Evolutionary conservation across 2,888 invertebrate species (phyloP).

Genomic region (Dendrolimus pini): DNA sequence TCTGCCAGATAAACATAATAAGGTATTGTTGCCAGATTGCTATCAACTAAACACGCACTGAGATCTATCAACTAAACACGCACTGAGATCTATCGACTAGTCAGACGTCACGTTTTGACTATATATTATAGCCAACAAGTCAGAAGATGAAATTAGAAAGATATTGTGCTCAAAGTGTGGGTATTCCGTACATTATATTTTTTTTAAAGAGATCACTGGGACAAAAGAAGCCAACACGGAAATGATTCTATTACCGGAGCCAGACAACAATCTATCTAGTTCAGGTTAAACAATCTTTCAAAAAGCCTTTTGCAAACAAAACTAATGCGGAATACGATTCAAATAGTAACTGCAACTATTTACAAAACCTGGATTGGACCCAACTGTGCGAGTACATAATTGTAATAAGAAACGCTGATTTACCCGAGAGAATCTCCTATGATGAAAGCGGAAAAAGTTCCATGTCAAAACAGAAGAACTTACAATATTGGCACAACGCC

Average conservation of each 20-base stretch:
- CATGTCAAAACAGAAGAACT: constrained; percentile 11
- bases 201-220: not conserved
- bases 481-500: constrained; percentile 40
- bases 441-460: too few relatives aligned
- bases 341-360: not conserved
- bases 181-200: not conserved
- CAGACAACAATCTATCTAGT: constrained; percentile 9
- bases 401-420: constrained; percentile 9
- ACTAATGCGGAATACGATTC: not conserved
- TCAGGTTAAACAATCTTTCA: constrained; percentile 11
- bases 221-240: constrained; percentile 7
- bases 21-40: constrained; percentile 11
- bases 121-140: constrained; percentile 3
- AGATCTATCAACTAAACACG: too few relatives aligned
- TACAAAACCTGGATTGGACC: too few relatives aligned
- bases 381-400: constrained; percentile 5
- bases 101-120: too few relatives aligned
- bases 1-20: constrained; percentile 7
- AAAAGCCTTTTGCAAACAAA: constrained; percentile 10
- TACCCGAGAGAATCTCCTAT: too few relatives aligned
- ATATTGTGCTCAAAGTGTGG: not conserved
- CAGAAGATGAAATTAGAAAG: too few relatives aligned
- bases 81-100: too few relatives aligned
- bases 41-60: too few relatives aligned
- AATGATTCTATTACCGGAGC: constrained; percentile 6